These are phyloP conservation scores for Paedocypris micromegethes DNA, from an alignment of 2,797 vertebrate species.

Conservation along the genomic window DNA sequence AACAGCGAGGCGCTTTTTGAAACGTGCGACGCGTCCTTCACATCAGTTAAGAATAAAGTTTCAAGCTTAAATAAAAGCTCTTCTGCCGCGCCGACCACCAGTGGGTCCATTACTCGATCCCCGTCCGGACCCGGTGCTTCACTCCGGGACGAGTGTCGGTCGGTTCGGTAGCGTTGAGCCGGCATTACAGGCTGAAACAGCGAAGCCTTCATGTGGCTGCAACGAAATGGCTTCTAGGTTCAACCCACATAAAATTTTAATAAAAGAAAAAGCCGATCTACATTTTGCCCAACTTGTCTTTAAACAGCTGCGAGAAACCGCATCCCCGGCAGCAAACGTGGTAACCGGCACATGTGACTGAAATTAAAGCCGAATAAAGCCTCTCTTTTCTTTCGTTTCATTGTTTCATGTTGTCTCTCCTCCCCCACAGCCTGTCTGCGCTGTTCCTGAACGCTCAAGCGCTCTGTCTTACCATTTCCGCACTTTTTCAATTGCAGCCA, in stretches of 20 bases:
- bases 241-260: conserved; percentile 61
- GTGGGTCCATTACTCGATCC: too few species aligned
- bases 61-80: conserved; percentile 50
- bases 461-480: conserved; percentile 85
- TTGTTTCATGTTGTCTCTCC: conserved; percentile 70
- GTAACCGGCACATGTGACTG: conserved; percentile 58
- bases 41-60: too few species aligned
- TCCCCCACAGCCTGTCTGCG: conserved; percentile 73
- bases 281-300: conserved; percentile 32
- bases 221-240: conserved; percentile 93
- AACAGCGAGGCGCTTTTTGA: too few species aligned
- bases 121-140: neutral
- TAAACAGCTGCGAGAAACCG: conserved; percentile 11
- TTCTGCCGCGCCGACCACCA: conserved; percentile 60
- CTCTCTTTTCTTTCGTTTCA: conserved; percentile 61
- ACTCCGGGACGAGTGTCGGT: conserved; percentile 6
- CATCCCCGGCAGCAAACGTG: conserved; percentile 36
- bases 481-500: conserved; percentile 99
- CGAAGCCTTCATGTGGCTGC: conserved; percentile 88
- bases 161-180: conserved; percentile 31
- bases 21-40: too few species aligned
- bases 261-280: conserved; percentile 33
- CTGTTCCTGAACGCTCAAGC: conserved; percentile 62
- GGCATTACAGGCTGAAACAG: conserved; percentile 57
- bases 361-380: conserved; percentile 52